Evolutionary conservation across 2,888 invertebrate species (phyloP).

Genomic region (Myopa testacea): DNA sequence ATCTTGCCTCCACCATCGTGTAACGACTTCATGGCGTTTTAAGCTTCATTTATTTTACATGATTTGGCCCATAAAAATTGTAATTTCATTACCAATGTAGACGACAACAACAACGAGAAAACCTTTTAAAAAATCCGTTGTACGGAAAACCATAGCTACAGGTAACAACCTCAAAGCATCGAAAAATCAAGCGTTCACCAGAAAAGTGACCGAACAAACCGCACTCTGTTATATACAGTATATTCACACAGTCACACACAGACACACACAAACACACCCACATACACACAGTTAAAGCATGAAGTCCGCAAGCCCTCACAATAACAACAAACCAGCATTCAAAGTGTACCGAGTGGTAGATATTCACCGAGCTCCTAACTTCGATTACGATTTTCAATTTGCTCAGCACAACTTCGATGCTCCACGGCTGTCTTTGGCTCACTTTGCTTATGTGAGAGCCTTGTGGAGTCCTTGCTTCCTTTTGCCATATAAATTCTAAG

Average conservation of each 20-base stretch:
- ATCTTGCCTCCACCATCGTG: slow-evolving; percentile 42
- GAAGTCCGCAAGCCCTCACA: too few species aligned
- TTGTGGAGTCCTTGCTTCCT: neutral
- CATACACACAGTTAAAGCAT: neutral
- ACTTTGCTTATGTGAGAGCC: neutral
- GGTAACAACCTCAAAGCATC: too few species aligned
- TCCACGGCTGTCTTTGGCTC: neutral
- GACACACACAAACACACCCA: neutral
- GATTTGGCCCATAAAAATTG: slow-evolving; percentile 58
- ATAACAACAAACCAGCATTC: too few species aligned
- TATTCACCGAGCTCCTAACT: neutral
- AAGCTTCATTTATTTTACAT: slow-evolving; percentile 64
- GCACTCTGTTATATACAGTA: too few species aligned
- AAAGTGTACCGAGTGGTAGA: too few species aligned
- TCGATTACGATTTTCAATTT: slow-evolving; percentile 22
- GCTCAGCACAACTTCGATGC: neutral
- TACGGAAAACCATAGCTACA: neutral
- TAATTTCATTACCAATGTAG: slow-evolving; percentile 60
- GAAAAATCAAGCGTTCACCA: too few species aligned
- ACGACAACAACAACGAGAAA: slow-evolving; percentile 24
- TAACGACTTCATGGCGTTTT: slow-evolving; percentile 47
- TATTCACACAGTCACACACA: neutral
- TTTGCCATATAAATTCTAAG: neutral
- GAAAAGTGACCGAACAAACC: too few species aligned
- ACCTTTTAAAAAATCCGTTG: neutral